Base-by-base conservation (phyloP, 2,113 vertebrate species). In the Hippoglossus stenolepis region DNA sequence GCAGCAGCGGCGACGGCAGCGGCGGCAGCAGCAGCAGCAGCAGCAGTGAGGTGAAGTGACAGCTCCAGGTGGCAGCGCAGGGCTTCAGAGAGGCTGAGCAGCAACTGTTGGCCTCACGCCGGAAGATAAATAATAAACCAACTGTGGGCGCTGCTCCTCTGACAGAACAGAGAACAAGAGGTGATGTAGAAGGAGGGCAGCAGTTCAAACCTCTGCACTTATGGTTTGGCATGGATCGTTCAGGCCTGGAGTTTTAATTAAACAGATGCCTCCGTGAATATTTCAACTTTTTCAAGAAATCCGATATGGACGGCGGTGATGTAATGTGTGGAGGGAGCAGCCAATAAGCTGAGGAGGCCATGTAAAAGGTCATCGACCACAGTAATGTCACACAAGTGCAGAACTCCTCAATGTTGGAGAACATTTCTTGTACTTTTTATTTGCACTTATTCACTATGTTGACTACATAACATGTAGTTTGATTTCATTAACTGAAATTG, bases 81-180 rank as follows among this genome's bases (percentile, higher is more conserved):
- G 54, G 84, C 80, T 79, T 78, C 80, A 82, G 75, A 80, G 80
- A 43, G 40, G 40, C 40, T 43, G 40, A 77, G 88, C 84, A 64
- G 87, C 90, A 85, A 91, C 89, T 86, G 92, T 83, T 88, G 95
- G 91, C 87, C 94, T 94, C 85, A 94, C 88, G 87, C 96, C 94
- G 94, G 85, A 87, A 90, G 77, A 95, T 47, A 89, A 92, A 91
- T 92, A 93, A 85, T 92, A 88, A 93, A 89, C 59, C 93, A 84
- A 94, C 92, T 95, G 47, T 64, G 87, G 91, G 83, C 53, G 51
- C 58, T 20, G 67, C 75, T 74, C 43, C 13, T 73, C 81, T 79
- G 60, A 31, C 69, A 65, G 77, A 86, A 85, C 75, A 82, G 76
- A 84, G 75, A 73, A 78, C 75, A 79, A 81, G 70, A 56, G 40